Evolutionary conservation across 2,888 invertebrate genomes (phyloP), one percentile per base, ranked within the genome.

Genomic region (Pandemis heparana): DNA sequence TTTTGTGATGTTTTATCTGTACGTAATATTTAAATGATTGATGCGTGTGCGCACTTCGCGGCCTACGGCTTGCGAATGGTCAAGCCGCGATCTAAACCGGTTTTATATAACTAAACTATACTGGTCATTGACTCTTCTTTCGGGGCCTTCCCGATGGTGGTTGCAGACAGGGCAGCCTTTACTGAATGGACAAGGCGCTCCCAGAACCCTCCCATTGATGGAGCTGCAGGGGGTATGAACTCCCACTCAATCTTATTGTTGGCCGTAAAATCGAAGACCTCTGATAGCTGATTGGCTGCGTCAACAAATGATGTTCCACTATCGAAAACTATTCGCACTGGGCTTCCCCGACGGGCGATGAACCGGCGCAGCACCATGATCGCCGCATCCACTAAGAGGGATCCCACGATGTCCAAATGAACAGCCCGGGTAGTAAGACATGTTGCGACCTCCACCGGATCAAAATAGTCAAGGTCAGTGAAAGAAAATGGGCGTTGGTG

Each of bases 181-280:
- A 51, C 7, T 5, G 16, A n/a, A 51, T 16, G 51, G 7, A 51
- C 51, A 5, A 51, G 51, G 16, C 7, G 51, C 5, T 51, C 51
- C 51, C 7, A 51, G 51, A 5, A 51, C 5, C 51, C 16, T n/a
- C 51, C 51, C 51, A 6, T 51, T 51, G 51, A 51, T 16, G 51
- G n/a, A 5, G 51, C n/a, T 51, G 51, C 51, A 51, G n/a, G 51
- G 51, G 51, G 51, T 6, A 51, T 51, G 16, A 51, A 51, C n/a
- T n/a, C 51, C 51, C 51, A 51, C 51, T 51, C 51, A 51, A 51
- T 51, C 8, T 51, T 51, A 16, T 51, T 51, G 8, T 51, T 51
- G 7, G 51, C 16, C 16, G n/a, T 7, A 51, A 51, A 51, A 16
- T 51, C 51, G 51, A 51, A 51, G 6, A 51, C 51, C 4, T 51